A percentile compares a stretch with the other conserved stretches of the same genome.
Conservation (phyloP, 2,888 invertebrate genomes). For the Axea sp. region DNA sequence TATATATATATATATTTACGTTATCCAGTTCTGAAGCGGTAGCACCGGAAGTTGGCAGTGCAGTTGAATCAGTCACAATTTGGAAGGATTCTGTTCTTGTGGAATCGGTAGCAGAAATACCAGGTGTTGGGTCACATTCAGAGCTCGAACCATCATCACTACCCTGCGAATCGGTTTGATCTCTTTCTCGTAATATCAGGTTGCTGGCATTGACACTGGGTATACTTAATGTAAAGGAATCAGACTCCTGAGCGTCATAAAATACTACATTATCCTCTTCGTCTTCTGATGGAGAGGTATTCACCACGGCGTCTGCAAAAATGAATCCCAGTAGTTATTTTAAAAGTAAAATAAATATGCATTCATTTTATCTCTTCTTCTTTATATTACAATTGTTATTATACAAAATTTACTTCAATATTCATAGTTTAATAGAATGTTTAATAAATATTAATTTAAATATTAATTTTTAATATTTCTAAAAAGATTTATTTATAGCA, state of each 20-base stretch:
- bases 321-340: too few species aligned
- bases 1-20: too few species aligned
- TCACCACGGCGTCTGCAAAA: conserved; percentile 72
- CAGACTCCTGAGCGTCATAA: conserved; percentile 82
- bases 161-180: conserved; percentile 76
- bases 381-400: too few species aligned
- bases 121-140: conserved; percentile 76
- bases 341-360: too few species aligned
- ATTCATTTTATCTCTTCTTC: too few species aligned
- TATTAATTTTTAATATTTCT: too few species aligned
- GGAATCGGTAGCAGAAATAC: conserved; percentile 69
- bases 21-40: conserved; percentile 62
- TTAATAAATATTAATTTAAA: too few species aligned
- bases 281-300: conserved; percentile 81
- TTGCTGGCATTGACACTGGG: conserved; percentile 70
- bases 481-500: too few species aligned
- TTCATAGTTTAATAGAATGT: too few species aligned
- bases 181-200: conserved; percentile 73
- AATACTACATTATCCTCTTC: conserved; percentile 82
- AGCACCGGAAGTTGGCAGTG: conserved; percentile 64
- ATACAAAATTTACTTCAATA: too few species aligned
- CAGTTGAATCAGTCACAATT: conserved; percentile 72
- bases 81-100: conserved; percentile 70
- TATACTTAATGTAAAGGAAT: conserved; percentile 76
- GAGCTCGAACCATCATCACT: conserved; percentile 79